Percentiles rank a stretch among this genome's conserved stretches.
phyloP scores from a whole-genome alignment of 2,797 vertebrate genomes.

The Gallinago nigripennis region DNA sequence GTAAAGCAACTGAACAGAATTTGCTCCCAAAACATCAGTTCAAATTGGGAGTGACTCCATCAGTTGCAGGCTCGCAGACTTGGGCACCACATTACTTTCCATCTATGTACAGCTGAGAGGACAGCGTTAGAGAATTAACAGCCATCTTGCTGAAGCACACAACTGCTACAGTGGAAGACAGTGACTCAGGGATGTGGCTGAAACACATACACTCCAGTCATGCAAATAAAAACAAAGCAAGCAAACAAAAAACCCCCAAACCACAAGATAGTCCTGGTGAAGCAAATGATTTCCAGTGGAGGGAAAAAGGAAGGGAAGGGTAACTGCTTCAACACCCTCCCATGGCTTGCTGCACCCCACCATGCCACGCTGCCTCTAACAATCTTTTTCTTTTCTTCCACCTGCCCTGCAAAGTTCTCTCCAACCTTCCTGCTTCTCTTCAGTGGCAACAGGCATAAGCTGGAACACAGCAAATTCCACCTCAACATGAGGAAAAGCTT shows the following conservation, averaged over 20 bases:
- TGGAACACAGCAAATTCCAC: not conserved
- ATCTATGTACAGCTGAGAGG: not conserved
- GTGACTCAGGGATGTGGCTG: not conserved
- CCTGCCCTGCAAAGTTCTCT: not conserved
- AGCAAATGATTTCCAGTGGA: not conserved
- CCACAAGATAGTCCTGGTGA: not conserved
- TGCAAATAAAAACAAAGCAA: not conserved
- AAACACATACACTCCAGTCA: not conserved
- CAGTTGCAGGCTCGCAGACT: not conserved
- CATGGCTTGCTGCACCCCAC: not conserved
- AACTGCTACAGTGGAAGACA: not conserved
- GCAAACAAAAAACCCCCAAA: not conserved
- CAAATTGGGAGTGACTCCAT: not conserved
- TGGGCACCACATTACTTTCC: not conserved
- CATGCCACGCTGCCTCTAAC: accelerated
- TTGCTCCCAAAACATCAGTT: not conserved
- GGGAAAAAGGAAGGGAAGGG: not conserved
- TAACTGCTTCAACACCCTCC: not conserved
- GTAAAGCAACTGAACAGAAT: not conserved
- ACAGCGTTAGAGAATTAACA: not conserved
- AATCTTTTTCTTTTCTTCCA: not conserved
- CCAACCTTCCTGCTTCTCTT: not conserved
- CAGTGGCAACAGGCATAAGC: not conserved
- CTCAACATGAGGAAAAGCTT: not conserved
- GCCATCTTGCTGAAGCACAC: not conserved